Evolutionary conservation across 2,888 invertebrate species (phyloP).

Genomic region (Tachystola acroxantha): DNA sequence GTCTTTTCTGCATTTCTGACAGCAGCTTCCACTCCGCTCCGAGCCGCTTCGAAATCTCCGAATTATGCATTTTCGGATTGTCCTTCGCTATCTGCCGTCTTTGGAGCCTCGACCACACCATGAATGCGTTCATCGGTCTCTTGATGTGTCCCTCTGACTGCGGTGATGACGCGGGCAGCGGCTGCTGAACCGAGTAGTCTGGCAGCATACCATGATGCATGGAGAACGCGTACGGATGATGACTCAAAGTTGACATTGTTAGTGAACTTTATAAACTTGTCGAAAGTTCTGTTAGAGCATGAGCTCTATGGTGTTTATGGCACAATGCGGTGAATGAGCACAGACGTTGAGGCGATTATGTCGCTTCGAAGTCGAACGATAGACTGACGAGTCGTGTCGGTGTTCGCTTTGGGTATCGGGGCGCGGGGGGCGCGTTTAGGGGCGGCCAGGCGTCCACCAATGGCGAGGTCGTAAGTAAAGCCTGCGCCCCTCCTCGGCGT

Average conservation of each 20-base stretch:
- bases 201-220: slow-evolving; percentile 72
- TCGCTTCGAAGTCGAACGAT: slow-evolving; percentile 68
- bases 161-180: slow-evolving; percentile 65
- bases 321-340: slow-evolving; percentile 62
- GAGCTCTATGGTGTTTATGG: slow-evolving; percentile 52
- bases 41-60: slow-evolving; percentile 92
- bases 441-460: slow-evolving; percentile 54
- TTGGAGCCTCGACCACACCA: slow-evolving; percentile 97
- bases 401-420: slow-evolving; percentile 46
- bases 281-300: slow-evolving; percentile 47
- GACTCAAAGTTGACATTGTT: slow-evolving; percentile 69
- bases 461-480: slow-evolving; percentile 39
- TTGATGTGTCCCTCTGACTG: slow-evolving; percentile 90
- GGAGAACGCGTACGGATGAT: slow-evolving; percentile 74
- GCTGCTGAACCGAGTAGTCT: slow-evolving; percentile 64
- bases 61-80: slow-evolving; percentile 95
- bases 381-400: slow-evolving; percentile 56
- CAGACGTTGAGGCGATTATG: slow-evolving; percentile 53
- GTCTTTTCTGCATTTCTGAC: slow-evolving; percentile 91
- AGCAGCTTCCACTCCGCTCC: slow-evolving; percentile 96
- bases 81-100: slow-evolving; percentile 95
- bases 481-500: slow-evolving; percentile 59
- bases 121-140: slow-evolving; percentile 98
- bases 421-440: slow-evolving; percentile 56
- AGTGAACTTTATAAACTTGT: slow-evolving; percentile 31